phyloP scores from a whole-genome alignment of 2,113 vertebrate genomes.

The Entelurus aequoreus region DNA sequence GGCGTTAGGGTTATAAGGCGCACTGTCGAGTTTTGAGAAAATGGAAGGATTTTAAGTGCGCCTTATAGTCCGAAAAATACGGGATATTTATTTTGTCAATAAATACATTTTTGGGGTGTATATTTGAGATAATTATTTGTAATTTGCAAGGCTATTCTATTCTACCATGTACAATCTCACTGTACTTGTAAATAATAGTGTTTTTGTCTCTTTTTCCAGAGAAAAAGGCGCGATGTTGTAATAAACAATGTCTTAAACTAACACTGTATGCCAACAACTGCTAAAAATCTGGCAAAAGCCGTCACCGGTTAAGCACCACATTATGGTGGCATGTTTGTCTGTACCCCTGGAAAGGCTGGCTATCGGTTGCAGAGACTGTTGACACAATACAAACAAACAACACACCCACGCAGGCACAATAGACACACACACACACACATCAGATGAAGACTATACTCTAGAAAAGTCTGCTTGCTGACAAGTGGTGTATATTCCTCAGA shows the following conservation, averaged over 20 bases:
- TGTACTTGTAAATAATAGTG: slow-evolving; percentile 12
- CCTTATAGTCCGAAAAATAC: too few species aligned
- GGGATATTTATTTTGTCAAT: too few species aligned
- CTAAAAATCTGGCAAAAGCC: slow-evolving; percentile 12
- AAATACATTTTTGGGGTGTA: too few species aligned
- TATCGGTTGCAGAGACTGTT: slow-evolving; percentile 18
- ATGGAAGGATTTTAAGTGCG: too few species aligned
- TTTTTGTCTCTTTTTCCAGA: slow-evolving; percentile 21
- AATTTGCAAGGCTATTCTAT: neutral
- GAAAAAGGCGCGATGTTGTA: slow-evolving; percentile 13
- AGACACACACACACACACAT: neutral
- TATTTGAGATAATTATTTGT: too few species aligned
- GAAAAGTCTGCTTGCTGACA: slow-evolving; percentile 37
- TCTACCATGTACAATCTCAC: neutral
- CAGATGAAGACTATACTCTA: slow-evolving; percentile 19
- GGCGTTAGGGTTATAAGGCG: too few species aligned
- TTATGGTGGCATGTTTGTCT: slow-evolving; percentile 6
- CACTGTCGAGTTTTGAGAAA: too few species aligned
- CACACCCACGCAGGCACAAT: neutral
- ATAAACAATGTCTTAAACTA: slow-evolving; percentile 15
- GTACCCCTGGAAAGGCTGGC: slow-evolving; percentile 20
- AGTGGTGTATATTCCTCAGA: slow-evolving; percentile 34
- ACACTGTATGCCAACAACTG: slow-evolving; percentile 4
- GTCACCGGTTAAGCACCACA: slow-evolving; percentile 5
- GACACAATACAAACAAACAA: slow-evolving; percentile 10